Evolutionary conservation across 1,140 invertebrate genomes (phyloP).

Genomic region (Meloidogyne exigua): DNA sequence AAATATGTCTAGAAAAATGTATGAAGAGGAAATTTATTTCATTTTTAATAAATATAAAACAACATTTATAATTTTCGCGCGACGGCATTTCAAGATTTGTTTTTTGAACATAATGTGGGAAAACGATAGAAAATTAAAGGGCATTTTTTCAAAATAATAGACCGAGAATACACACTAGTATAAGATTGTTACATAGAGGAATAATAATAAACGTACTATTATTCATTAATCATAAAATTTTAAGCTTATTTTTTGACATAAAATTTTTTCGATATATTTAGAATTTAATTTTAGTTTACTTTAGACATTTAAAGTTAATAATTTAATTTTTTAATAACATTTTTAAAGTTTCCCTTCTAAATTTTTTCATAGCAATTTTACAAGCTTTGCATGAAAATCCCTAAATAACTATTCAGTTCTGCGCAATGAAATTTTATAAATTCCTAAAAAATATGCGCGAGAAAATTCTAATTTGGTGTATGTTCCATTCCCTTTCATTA

Average conservation of each 20-base stretch:
- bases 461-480: neutral
- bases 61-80: neutral
- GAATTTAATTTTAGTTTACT: too few relatives aligned
- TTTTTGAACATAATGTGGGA: neutral
- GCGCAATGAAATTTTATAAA: neutral
- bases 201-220: neutral
- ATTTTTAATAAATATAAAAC: neutral
- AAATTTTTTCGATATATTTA: too few relatives aligned
- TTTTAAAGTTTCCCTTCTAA: too few relatives aligned
- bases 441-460: neutral
- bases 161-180: neutral
- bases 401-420: neutral
- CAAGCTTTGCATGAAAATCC: too few relatives aligned
- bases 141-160: conserved; percentile 1
- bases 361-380: too few relatives aligned
- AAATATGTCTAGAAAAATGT: conserved; percentile 5
- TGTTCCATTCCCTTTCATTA: neutral
- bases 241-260: neutral
- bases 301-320: too few relatives aligned
- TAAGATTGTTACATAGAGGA: neutral
- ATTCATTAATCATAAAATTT: neutral
- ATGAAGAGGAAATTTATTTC: neutral
- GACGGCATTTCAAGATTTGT: conserved; percentile 1
- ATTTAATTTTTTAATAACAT: too few relatives aligned
- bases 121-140: neutral